Evolutionary conservation across 2,797 vertebrate species (phyloP), one percentile per base, ranked within the genome.

Genomic region (Sandelia bainsii): DNA sequence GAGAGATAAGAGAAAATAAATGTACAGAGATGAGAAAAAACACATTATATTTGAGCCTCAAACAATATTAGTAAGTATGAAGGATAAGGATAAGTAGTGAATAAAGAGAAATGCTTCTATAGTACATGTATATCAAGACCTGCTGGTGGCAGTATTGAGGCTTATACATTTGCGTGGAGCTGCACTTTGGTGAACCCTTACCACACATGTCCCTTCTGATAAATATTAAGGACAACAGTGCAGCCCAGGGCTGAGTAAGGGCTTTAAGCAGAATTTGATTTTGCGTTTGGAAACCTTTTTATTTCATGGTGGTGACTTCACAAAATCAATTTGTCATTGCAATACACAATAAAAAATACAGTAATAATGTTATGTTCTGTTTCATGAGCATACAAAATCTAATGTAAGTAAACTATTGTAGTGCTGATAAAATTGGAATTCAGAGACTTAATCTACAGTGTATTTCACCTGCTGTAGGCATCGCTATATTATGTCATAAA

Each of bases 131-230:
- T 17, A 0, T 25, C 16, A 1, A 19, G 60, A 62, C 87, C 90
- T 90, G 87, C 61, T 83, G 92, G 82, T 89, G 92, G 87, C 92
- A 89, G 81, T 90, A 75, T 92, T 91, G 89, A 63, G 29, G 65
- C 83, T 90, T 81, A n/a, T 40, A 81, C 81, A 60, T 68, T 42
- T 25, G 44, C 5, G 37, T 56, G 62, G n/a, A 68, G 27, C 6
- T 71, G 51, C 27, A 59, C 69, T 74, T 45, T 7, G n/a, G 52
- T 72, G 67, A 77, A 71, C 76, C 65, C 40, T 64, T 20, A 51
- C 57, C 75, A 75, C 74, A 82, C 12, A 3, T 27, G 64, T 75
- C 58, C n/a, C 11, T 46, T 50, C 67, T 81, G 81, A 86, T 80
- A 77, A 87, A 90, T 67, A 82, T 86, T 71, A 60, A 66, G 71